Evolutionary conservation across 2,113 vertebrate genomes (phyloP).

Genomic region (Eublepharis macularius): DNA sequence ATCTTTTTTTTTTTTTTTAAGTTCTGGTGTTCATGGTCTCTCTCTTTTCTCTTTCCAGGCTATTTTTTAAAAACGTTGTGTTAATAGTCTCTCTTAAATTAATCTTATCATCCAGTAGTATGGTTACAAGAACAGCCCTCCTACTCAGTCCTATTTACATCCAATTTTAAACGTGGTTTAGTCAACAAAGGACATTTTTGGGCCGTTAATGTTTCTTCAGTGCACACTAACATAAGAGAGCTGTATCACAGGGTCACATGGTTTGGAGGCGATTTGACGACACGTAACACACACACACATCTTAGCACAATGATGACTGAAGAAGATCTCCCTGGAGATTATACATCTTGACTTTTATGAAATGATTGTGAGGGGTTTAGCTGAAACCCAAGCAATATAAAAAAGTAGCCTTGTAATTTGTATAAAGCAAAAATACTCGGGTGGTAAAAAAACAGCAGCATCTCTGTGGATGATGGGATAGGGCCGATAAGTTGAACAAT

Average conservation of each 20-base stretch:
- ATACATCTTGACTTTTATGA: background rate
- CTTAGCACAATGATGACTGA: background rate
- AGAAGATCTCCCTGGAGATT: background rate
- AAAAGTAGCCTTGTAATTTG: background rate
- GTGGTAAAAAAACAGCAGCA: background rate
- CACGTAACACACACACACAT: too few relatives aligned
- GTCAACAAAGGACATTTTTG: background rate
- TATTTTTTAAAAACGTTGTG: background rate
- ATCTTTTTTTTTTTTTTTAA: background rate
- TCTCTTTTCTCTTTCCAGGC: background rate
- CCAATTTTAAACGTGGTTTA: slow-evolving; percentile 7
- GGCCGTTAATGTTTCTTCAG: background rate
- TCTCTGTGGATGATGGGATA: background rate
- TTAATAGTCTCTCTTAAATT: slow-evolving; percentile 12
- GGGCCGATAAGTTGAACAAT: background rate
- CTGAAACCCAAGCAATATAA: background rate
- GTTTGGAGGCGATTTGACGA: too few relatives aligned
- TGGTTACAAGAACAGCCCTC: background rate
- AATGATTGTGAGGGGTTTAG: background rate
- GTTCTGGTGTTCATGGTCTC: too few relatives aligned
- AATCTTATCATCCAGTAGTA: background rate
- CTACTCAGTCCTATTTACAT: background rate
- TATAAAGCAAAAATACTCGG: background rate
- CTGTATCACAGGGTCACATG: background rate
- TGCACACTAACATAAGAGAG: background rate